Percentiles rank a stretch among this genome's conserved stretches.
Conservation (phyloP, 2,797 vertebrate species). For the Protonibea diacanthus region DNA sequence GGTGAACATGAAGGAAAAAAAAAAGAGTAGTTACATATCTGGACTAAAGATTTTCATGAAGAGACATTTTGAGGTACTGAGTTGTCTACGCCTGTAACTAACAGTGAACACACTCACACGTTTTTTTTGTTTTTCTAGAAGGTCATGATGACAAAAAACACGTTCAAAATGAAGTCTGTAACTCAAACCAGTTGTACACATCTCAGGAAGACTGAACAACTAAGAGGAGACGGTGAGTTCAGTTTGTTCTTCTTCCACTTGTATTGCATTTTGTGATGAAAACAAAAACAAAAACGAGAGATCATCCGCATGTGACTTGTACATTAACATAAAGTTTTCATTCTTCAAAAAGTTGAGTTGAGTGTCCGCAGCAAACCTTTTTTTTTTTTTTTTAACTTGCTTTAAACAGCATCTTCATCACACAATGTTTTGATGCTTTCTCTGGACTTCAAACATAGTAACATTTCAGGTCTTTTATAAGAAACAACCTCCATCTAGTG, state of each 20-base stretch:
- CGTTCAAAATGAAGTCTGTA: conserved; percentile 38
- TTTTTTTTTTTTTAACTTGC: background rate
- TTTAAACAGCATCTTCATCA: conserved; percentile 35
- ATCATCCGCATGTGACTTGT: conserved; percentile 15
- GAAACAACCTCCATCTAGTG: conserved; percentile 11
- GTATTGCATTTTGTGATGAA: conserved; percentile 73
- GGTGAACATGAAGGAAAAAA: conserved; percentile 49
- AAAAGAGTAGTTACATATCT: conserved; percentile 30
- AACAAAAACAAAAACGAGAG: background rate
- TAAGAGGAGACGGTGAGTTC: conserved; percentile 53
- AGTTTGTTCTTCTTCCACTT: conserved; percentile 66
- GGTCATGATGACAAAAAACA: conserved; percentile 23
- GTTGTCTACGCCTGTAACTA: conserved; percentile 74
- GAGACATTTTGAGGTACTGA: conserved; percentile 78
- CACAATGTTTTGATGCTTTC: conserved; percentile 32
- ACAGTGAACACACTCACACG: conserved; percentile 55
- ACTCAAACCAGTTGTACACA: conserved; percentile 46
- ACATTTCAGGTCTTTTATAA: conserved; percentile 26
- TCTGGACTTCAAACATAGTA: conserved; percentile 35
- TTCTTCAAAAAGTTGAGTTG: conserved; percentile 32
- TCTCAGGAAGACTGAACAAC: conserved; percentile 66
- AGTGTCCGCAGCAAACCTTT: conserved; percentile 25
- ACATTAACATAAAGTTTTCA: conserved; percentile 14
- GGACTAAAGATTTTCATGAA: conserved; percentile 56
- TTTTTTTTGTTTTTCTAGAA: conserved; percentile 47